Evolutionary conservation across 2,113 vertebrate species (phyloP), one percentile per base, ranked within the genome.

Genomic region (Pachycephala philippinensis): DNA sequence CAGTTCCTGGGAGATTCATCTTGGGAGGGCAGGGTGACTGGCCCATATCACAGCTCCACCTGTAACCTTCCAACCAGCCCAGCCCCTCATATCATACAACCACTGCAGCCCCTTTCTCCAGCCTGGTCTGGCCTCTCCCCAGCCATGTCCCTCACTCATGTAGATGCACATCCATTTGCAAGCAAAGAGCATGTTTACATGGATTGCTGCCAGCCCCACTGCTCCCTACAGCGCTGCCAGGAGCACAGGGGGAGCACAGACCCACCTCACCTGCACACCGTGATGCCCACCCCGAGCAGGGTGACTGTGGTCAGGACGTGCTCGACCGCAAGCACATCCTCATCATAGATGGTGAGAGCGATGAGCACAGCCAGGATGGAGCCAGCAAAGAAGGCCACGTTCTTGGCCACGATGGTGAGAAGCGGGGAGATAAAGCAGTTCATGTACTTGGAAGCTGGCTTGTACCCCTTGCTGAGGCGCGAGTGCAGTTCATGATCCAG

Each of bases 401-500:
- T 99, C 98, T 99, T 99, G 87, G 99, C 99, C 95, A 99, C 98
- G 24, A 99, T 98, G 2, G 99, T 99, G 96, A 99, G 97, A 84
- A 99, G 98, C 0, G 99, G 99, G 12, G 99, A 99, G 93, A 99
- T 98, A 96, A 99, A 99, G 93, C 99, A 99, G 98, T 99, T 99
- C 99, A 99, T 99, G 90, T 99, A 99, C 97, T 99, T 99, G 97
- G 99, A 99, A 70, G 99, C 99, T 2, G 99, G 98, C 97, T 99
- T 99, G 97, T 99, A 99, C 76, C 99, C 99, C 93, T 99, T 99
- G 97, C 97, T 99, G 94, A 99, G 99, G 61, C 99, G 99, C 0
- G 99, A 99, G 96, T 99, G 99, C 85, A 99, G 98, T 96, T 99
- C 99, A 0, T 99, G 99, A 94, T 99, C 99, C 94, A 99, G 97